Conservation (phyloP, 2,888 invertebrate genomes). For the Pollenia angustigena region DNA sequence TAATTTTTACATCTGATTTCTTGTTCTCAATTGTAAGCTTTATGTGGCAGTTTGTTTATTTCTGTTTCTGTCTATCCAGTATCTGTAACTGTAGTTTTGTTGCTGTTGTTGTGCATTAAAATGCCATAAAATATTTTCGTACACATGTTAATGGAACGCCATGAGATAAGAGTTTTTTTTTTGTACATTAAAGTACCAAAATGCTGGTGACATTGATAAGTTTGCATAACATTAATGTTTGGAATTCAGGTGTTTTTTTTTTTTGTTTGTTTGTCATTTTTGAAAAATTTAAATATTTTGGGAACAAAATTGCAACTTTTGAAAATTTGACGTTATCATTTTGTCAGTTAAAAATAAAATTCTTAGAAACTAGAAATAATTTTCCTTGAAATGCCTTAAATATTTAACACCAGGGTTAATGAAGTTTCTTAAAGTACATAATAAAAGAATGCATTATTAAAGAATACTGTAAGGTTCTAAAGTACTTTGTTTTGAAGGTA, state of each 20-base stretch:
- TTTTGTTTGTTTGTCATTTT: not conserved
- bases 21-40: conserved; percentile 58
- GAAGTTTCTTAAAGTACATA: too few species aligned
- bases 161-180: conserved; percentile 51
- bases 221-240: conserved; percentile 32
- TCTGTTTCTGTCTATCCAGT: conserved; percentile 3
- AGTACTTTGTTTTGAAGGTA: too few species aligned
- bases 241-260: conserved; percentile 19
- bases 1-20: conserved; percentile 61
- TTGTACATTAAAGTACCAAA: conserved; percentile 16
- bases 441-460: too few species aligned
- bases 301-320: not conserved
- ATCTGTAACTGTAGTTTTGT: conserved; percentile 28
- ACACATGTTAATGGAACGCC: conserved; percentile 56
- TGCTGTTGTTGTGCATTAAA: conserved; percentile 59
- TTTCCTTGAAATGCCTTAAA: not conserved
- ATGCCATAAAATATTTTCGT: conserved; percentile 62
- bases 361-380: conserved; percentile 2
- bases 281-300: not conserved
- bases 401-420: not conserved
- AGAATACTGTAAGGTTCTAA: too few species aligned
- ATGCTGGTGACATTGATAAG: conserved; percentile 51
- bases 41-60: conserved; percentile 12
- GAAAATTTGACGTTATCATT: not conserved
- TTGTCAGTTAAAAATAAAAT: not conserved